Base-by-base conservation (phyloP, 1,140 invertebrate genomes). In the Teleogryllus occipitalis region DNA sequence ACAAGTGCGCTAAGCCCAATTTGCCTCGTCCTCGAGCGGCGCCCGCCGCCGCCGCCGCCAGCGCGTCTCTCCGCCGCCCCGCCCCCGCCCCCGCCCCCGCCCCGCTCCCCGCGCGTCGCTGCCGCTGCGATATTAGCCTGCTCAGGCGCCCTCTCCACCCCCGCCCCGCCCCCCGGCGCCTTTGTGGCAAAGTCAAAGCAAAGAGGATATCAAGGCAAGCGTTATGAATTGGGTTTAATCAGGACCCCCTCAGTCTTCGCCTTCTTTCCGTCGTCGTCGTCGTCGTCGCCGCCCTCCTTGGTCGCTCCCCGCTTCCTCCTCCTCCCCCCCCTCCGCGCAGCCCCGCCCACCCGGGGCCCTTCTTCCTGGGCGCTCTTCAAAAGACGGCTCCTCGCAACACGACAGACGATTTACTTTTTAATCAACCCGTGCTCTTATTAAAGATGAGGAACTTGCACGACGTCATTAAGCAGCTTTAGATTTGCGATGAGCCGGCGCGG, bases 331-430 rank as follows among this genome's bases (percentile, higher is more conserved):
- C 46, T 48, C 8, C 47, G 39, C 47, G 18, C 12, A 77, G 76
- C 54, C 54, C 18, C 18, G 10, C 18, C 54, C 54, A 14, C 18
- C 54, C 54, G 0, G 10, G 54, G 10, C 54, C 54, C 54, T 10
- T 65, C 18, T 65, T 39, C 27, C 27, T 39, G 27, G 27, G 27
- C 27, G 54, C 54, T 65, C 54, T 65, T 65, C 54, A 65, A 65
- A 65, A 65, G 54, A 65, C 54, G 54, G 18, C 54, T 65, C 54
- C 54, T 65, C 54, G 18, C 54, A 65, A 65, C 54, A 65, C 76
- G 76, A 77, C 76, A 77, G 76, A 77, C 48, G 76, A 77, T 77
- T 77, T 77, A 77, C 76, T 77, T 77, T 77, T 77, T 77, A 77
- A 77, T 77, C 76, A 77, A 54, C 76, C 76, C 76, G 48, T 77